Conservation (phyloP, 2,888 invertebrate genomes). For the Macaria notata region DNA sequence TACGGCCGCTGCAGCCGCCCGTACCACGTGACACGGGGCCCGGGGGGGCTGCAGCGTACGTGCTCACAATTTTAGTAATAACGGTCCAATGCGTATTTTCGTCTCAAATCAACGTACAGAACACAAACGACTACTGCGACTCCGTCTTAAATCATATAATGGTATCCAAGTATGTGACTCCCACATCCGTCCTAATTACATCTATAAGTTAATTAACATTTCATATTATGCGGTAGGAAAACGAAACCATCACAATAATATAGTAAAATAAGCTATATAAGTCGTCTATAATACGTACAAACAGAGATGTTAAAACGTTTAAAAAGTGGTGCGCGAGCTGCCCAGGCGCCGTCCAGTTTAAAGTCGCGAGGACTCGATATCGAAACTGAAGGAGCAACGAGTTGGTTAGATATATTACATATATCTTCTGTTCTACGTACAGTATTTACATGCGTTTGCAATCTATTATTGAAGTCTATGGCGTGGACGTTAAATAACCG, state of each 20-base stretch:
- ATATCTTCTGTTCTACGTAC: constrained; percentile 50
- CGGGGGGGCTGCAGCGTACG: constrained; percentile 39
- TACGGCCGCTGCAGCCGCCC: constrained; percentile 20
- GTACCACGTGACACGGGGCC: background rate
- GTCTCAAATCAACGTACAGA: constrained; percentile 56
- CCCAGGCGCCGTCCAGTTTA: constrained; percentile 57
- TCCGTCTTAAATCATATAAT: constrained; percentile 63
- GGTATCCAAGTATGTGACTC: constrained; percentile 71
- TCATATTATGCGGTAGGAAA: constrained; percentile 77
- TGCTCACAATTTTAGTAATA: constrained; percentile 61
- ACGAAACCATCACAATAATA: constrained; percentile 77
- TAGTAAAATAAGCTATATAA: constrained; percentile 77
- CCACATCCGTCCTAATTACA: constrained; percentile 67
- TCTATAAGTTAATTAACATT: constrained; percentile 74
- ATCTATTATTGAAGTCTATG: constrained; percentile 37
- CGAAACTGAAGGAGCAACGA: constrained; percentile 40
- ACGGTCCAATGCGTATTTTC: constrained; percentile 71
- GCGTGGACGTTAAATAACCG: constrained; percentile 54
- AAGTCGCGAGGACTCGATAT: constrained; percentile 66
- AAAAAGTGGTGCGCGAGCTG: constrained; percentile 52
- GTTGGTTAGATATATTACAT: constrained; percentile 68
- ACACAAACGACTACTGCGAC: constrained; percentile 66
- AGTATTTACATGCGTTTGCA: constrained; percentile 16
- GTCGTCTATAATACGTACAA: constrained; percentile 69
- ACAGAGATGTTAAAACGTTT: constrained; percentile 74